Conservation (phyloP, 2,797 vertebrate species). For the Discoglossus pictus region DNA sequence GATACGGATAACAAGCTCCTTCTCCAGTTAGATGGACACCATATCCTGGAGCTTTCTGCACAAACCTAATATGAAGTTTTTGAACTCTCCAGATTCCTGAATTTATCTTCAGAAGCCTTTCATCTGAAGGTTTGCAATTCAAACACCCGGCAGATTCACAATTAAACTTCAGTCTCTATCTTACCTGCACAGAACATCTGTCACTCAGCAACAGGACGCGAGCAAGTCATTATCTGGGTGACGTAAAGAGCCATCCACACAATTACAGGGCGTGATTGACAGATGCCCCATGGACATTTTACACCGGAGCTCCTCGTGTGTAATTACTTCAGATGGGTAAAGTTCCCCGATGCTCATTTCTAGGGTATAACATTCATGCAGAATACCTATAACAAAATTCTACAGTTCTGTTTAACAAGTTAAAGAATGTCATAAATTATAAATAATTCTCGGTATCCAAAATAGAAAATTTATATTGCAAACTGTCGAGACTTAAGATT, state of each 20-base stretch:
- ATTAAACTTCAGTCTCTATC: conserved; percentile 34
- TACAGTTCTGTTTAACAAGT: conserved; percentile 16
- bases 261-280: conserved; percentile 34
- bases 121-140: conserved; percentile 17
- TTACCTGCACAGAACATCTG: conserved; percentile 39
- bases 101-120: conserved; percentile 35
- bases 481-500: not conserved
- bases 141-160: conserved; percentile 28
- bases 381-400: conserved; percentile 20
- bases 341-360: conserved; percentile 24
- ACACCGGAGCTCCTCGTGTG: conserved; percentile 10
- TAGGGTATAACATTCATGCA: conserved; percentile 5
- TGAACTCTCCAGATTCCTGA: conserved; percentile 17
- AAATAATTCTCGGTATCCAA: conserved; percentile 12
- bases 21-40: not conserved
- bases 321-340: conserved; percentile 40
- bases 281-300: conserved; percentile 49
- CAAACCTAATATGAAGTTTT: conserved; percentile 26
- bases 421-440: not conserved
- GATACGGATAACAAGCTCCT: not conserved
- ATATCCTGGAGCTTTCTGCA: conserved; percentile 20
- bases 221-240: conserved; percentile 47
- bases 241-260: conserved; percentile 29
- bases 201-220: conserved; percentile 25
- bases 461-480: not conserved